phyloP scores from a whole-genome alignment of 2,888 invertebrate genomes.

The Timema podura region DNA sequence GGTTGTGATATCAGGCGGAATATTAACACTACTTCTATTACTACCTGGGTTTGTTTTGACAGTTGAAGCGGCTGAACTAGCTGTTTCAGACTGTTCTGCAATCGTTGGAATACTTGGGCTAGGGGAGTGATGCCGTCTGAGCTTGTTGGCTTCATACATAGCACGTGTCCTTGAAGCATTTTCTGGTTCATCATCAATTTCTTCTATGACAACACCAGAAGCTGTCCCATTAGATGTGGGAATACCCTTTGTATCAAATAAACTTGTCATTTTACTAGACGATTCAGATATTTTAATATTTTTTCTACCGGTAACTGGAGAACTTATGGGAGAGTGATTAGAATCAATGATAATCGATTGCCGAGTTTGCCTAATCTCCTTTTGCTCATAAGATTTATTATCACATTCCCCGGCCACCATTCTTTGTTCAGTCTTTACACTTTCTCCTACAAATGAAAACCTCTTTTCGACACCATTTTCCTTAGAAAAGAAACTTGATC shows the following conservation, averaged over 20 bases:
- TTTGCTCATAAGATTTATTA: slow-evolving; percentile 29
- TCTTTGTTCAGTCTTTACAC: slow-evolving; percentile 34
- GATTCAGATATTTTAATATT: slow-evolving; percentile 2
- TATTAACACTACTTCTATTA: slow-evolving; percentile 11
- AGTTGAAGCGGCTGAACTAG: slow-evolving; percentile 26
- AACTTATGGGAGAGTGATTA: slow-evolving; percentile 10
- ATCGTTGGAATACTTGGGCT: slow-evolving; percentile 37
- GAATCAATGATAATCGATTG: slow-evolving; percentile 13
- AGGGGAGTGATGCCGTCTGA: slow-evolving; percentile 34
- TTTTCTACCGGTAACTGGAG: slow-evolving; percentile 11
- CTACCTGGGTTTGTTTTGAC: slow-evolving; percentile 21
- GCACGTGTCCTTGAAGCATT: slow-evolving; percentile 20
- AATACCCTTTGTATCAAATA: slow-evolving; percentile 1
- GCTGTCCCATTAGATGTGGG: not conserved
- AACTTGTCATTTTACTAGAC: not conserved
- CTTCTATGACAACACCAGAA: slow-evolving; percentile 23
- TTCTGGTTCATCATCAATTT: slow-evolving; percentile 25
- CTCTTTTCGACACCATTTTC: slow-evolving; percentile 32
- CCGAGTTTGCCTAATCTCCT: slow-evolving; percentile 41
- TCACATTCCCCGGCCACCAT: slow-evolving; percentile 20
- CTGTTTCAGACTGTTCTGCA: slow-evolving; percentile 35
- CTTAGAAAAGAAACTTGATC: slow-evolving; percentile 36
- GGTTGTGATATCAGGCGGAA: slow-evolving; percentile 6
- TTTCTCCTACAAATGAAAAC: slow-evolving; percentile 29
- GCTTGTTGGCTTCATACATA: slow-evolving; percentile 26